Evolutionary conservation across 2,888 invertebrate species (phyloP), one percentile per base, ranked within the genome.

Genomic region (Chalcis sispes): DNA sequence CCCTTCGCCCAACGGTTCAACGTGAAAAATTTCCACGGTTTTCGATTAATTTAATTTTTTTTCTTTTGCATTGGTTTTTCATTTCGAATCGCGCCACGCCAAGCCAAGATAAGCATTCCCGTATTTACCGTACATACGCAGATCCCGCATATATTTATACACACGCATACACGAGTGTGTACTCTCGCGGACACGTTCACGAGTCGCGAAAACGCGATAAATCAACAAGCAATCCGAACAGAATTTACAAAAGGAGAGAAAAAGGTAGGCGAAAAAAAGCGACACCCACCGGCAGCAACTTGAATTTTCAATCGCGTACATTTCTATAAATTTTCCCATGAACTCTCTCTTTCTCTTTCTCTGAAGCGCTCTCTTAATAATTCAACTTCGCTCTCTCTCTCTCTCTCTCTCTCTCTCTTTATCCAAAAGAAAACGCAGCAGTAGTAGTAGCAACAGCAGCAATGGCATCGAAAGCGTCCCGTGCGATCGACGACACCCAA

Each of bases 401-500:
- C n/a, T 29, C 36, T 62, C 48, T 29, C 29, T 25, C 23, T 40
- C 29, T 56, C 25, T 36, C 46, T 40, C n/a, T 70, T 42, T 25
- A 69, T 29, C 20, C 27, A 5, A 56, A 72, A 56, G 64, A 69
- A 48, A 66, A 42, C 23, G 32, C 5, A 23, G n/a, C n/a, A 1
- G 40, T 18, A 20, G 48, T 25, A 1, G 29, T n/a, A n/a, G n/a
- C n/a, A n/a, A n/a, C 48, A 32, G 27, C 46, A 25, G 18, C 40
- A 18, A n/a, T n/a, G n/a, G 59, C 32, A 40, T 20, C 52, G 54
- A 64, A 29, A 46, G 46, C 64, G 29, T 46, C 48, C 36, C 25
- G 25, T 5, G 69, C 48, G 58, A 72, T 54, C 76, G 66, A 72
- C 75, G 71, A 71, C 75, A 71, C 71, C 66, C 76, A 66, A 62